Conservation (phyloP, 2,113 vertebrate genomes). For the Turnix velox region DNA sequence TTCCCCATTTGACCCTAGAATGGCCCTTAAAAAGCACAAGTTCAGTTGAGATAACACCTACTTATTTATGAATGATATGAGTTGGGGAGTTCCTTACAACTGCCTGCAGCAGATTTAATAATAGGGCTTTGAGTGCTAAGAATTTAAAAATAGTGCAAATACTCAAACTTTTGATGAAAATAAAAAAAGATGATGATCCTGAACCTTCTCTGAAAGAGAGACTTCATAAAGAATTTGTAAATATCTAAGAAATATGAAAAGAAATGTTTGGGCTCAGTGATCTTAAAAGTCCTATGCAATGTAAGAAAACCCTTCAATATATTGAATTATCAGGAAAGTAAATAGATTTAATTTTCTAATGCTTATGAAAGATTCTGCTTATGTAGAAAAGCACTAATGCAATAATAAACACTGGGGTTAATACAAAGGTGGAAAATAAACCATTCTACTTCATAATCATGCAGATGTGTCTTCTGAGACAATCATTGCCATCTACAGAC, state of each 20-base stretch:
- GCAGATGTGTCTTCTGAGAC: conserved; percentile 51
- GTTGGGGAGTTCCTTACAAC: background rate
- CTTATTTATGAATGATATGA: background rate
- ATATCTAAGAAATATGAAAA: background rate
- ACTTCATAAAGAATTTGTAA: background rate
- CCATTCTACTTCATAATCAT: conserved; percentile 20
- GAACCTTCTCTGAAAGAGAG: background rate
- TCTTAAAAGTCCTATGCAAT: background rate
- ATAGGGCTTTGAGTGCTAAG: background rate
- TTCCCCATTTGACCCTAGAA: no score
- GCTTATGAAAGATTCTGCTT: background rate
- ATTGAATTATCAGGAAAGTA: background rate
- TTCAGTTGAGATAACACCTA: background rate
- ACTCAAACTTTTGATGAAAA: background rate
- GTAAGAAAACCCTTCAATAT: background rate
- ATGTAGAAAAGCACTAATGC: background rate
- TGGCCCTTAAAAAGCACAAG: no score
- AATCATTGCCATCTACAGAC: conserved; percentile 67
- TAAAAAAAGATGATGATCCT: background rate
- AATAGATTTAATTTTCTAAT: background rate
- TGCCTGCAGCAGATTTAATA: background rate
- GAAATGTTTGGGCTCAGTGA: background rate
- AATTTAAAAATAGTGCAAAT: background rate
- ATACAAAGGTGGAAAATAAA: conserved; percentile 31
- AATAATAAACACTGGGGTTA: conserved; percentile 3